Evolutionary conservation across 2,888 invertebrate species (phyloP), one percentile per base, ranked within the genome.

Genomic region (Chirona hameri): DNA sequence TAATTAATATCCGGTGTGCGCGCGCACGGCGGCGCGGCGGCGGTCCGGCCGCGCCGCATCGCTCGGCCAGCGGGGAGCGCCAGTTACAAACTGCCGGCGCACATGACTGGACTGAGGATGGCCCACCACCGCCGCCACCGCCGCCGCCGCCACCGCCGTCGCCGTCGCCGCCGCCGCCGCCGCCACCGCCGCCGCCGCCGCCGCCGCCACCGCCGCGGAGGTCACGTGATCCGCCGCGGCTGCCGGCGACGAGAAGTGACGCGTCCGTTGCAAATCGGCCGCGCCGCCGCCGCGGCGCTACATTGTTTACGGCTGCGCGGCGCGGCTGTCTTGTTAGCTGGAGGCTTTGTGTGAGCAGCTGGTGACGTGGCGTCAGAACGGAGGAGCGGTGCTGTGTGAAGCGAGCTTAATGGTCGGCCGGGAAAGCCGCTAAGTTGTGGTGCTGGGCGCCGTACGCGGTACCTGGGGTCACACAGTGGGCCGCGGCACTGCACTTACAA

Each of bases 21-120:
- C 76, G 76, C 76, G 76, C 83, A 82, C 82, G 79, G 72, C 52
- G 81, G 24, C 65, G 55, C 57, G 79, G 57, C 69, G 65, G 76
- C 39, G 46, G 52, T 9, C 48, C 81, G 3, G 29, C 21, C 60
- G 12, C 15, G 29, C 69, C 4, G 24, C 76, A 76, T 76, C 0
- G 76, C 39, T 14, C 14, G 24, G 24, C 9, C 76, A 76, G 76
- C 76, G 46, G 76, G 76, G 76, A 76, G 76, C 46, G 76, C 76
- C 39, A 29, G 31, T 76, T 76, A 76, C 76, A 39, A 27, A 76
- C 27, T 31, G 39, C 39, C 76, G 76, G 29, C 31, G 76, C 39
- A 46, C 76, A 76, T 76, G 76, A 76, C 76, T 21, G 46, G 76
- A 39, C 12, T 76, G 10, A 18, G 39, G 76, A 39, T 39, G 39